Base-by-base conservation (phyloP, 2,888 invertebrate genomes). In the Tinea semifulvella region DNA sequence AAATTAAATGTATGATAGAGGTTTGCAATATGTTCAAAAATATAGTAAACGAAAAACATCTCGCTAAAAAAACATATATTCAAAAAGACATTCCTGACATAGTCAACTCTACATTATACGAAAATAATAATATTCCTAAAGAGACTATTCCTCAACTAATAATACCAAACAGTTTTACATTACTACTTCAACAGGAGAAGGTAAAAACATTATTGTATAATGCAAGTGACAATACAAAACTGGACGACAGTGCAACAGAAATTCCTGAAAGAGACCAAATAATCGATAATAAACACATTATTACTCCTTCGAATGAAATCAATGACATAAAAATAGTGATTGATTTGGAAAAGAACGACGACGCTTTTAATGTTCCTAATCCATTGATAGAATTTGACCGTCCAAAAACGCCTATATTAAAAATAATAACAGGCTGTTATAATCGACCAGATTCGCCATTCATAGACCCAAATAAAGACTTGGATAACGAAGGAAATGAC, bases 381-480 rank as follows among this genome's bases (percentile, higher is more conserved):
- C 52, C 63, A 31, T 56, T 61, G 2, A 45, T 52, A 42, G 47
- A 51, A 28, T 47, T 67, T 22, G 65, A 63, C 50, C 58, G 76
- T 49, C 74, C 80, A 11, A 80, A 73, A 52, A 70, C 79, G 7
- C 76, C 79, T 2, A 55, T 79, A n/a, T 66, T 65, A 44, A 79
- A 75, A 65, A 73, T 79, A 38, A 67, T 73, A 42, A 60, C 67
- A 14, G 69, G 61, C 8, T 66, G 68, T 49, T 47, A 60, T 42
- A 55, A 62, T 50, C 63, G 65, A 8, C 55, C 55, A 26, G 69
- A 67, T 50, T 61, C 67, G 18, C 54, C 67, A 1, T 68, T 61
- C 46, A 51, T 68, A 10, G 56, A 71, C 47, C 53, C 61, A 1
- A 61, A 60, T 47, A 54, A 56, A 47, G 49, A 54, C 20, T 36